Evolutionary conservation across 2,113 vertebrate genomes (phyloP), one percentile per base, ranked within the genome.

Genomic region (Vidua macroura): DNA sequence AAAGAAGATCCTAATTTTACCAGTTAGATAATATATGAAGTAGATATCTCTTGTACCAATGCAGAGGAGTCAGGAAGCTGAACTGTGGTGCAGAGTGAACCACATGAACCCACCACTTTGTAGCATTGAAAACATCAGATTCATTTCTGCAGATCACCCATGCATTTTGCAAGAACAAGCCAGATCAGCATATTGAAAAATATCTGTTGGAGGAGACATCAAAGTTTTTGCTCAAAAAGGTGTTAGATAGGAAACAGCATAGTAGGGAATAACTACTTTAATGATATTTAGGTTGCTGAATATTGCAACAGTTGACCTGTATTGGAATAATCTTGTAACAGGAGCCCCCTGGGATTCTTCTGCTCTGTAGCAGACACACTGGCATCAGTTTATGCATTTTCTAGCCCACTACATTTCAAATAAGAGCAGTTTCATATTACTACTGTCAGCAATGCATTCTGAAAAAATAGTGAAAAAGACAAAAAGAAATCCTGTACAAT

Each of bases 221-320:
- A 62, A 83, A 66, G 39, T 39, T 90, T 94, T 69, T 83, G 8
- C 37, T 88, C 53, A 73, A 30, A 78, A 79, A 85, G 24, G 28
- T 73, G 62, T 73, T 73, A 56, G 22, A 17, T 66, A 66, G 23
- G 35, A 94, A 95, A 80, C 19, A 23, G 53, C 30, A 51, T 41
- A 62, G 66, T 64, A 53, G 39, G 49, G 24, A 88, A 63, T 93
- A 92, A 77, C 56, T 89, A 15, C 30, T 76, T 83, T 86, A 81
- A 67, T 74, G 59, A 58, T 74, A 63, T 82, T 92, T 81, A 64
- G 14, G 62, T 76, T 87, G 70, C 66, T 93, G 87, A 85, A 93
- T 95, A 91, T 94, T 94, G 70, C 90, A 91, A 58, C 28, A 53
- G 49, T 83, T 94, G 93, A 83, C 78, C 78, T 58, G 30, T 69